phyloP scores from a whole-genome alignment of 2,888 invertebrate species.

The Andricus quercusramuli region DNA sequence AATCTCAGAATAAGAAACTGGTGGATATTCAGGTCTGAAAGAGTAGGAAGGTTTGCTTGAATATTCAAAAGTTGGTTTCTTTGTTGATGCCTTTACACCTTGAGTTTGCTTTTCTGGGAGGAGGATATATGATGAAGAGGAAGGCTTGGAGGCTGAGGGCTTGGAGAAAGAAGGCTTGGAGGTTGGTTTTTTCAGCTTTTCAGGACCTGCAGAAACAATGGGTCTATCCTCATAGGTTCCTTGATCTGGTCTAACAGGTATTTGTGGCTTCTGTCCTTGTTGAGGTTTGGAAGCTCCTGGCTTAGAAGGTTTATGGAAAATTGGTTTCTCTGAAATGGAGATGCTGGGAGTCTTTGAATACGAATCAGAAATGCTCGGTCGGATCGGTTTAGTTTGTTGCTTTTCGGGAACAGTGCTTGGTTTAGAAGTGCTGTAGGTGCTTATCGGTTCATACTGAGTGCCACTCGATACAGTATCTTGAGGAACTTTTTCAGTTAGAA shows the following conservation, averaged over 20 bases:
- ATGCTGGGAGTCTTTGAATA: not conserved
- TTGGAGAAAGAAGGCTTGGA: not conserved
- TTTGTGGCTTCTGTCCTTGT: not conserved
- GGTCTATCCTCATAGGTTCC: slow-evolving; percentile 10
- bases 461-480: not conserved
- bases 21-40: slow-evolving; percentile 42
- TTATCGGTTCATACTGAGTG: not conserved
- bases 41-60: slow-evolving; percentile 18
- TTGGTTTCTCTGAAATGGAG: not conserved
- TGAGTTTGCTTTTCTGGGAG: not conserved
- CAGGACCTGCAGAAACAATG: not conserved
- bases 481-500: not conserved
- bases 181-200: not conserved
- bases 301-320: not conserved
- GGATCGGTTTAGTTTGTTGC: not conserved
- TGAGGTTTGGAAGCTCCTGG: not conserved
- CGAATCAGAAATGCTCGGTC: not conserved
- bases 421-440: not conserved
- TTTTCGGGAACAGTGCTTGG: not conserved
- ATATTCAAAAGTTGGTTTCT: slow-evolving; percentile 3
- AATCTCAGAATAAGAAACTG: slow-evolving; percentile 64
- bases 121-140: not conserved
- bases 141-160: not conserved
- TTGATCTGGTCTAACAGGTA: slow-evolving; percentile 9
- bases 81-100: not conserved